Percentiles rank a stretch among this genome's conserved stretches.
phyloP scores from a whole-genome alignment of 2,113 vertebrate species.

The Sturnira hondurensis region DNA sequence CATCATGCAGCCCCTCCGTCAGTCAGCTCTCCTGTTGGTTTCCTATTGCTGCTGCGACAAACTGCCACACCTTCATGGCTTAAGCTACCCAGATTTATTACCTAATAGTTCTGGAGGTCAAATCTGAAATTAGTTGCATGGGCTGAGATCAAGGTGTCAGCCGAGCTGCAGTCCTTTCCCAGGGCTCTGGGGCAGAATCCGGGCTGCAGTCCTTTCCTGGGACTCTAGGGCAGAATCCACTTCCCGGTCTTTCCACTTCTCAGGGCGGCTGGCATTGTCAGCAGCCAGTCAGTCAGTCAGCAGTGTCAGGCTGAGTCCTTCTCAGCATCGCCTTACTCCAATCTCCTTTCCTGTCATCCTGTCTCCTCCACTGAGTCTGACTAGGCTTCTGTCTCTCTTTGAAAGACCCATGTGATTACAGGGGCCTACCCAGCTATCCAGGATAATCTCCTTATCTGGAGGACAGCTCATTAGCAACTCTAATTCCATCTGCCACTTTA shows the following conservation, averaged over 20 bases:
- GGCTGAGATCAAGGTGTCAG: not conserved
- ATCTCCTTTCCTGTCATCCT: not conserved
- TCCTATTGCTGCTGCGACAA: not conserved
- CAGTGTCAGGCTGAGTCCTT: not conserved
- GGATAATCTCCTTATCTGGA: not conserved
- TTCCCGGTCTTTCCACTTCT: not conserved
- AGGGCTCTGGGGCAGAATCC: no score
- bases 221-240: not conserved
- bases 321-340: not conserved
- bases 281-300: no score
- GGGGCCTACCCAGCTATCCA: not conserved
- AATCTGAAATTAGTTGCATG: not conserved
- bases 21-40: not conserved
- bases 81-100: not conserved
- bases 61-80: not conserved
- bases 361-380: no score
- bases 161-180: not conserved
- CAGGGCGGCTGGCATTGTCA: no score
- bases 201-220: not conserved
- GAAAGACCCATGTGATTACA: not conserved
- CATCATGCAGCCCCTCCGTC: not conserved
- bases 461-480: not conserved
- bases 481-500: not conserved
- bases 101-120: not conserved
- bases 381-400: not conserved